Conservation (phyloP, 64 coral and sea anemone genomes). For the Porites lutea region DNA sequence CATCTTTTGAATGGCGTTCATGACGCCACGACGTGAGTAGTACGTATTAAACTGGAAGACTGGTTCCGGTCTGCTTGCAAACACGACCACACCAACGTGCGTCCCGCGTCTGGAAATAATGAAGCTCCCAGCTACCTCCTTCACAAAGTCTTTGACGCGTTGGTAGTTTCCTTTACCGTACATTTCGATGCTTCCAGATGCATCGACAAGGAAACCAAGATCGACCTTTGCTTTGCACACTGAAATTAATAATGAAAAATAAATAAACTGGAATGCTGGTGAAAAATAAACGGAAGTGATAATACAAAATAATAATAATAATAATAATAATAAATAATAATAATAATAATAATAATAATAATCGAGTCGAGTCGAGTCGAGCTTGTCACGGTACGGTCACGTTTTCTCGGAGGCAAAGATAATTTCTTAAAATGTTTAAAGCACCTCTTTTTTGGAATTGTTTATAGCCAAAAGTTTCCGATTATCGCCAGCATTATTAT, state of each 20-base stretch:
- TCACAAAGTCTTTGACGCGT: constrained; percentile 80
- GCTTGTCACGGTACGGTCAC: too few species aligned
- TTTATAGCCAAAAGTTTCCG: too few species aligned
- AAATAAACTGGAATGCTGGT: neutral
- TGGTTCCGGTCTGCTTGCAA: constrained; percentile 68
- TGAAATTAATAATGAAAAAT: neutral
- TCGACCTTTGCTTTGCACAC: constrained; percentile 87
- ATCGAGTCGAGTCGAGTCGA: too few species aligned
- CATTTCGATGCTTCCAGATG: constrained; percentile 94
- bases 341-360: too few species aligned
- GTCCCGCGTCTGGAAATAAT: constrained; percentile 83
- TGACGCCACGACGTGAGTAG: constrained; percentile 71
- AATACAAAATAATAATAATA: too few species aligned
- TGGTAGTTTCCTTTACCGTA: constrained; percentile 91
- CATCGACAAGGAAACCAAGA: constrained; percentile 86
- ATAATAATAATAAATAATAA: neutral
- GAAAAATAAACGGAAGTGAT: neutral
- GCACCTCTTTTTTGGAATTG: too few species aligned
- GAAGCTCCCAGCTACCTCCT: constrained; percentile 66
- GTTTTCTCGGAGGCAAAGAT: too few species aligned
- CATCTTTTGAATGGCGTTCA: constrained; percentile 76
- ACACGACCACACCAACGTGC: constrained; percentile 81
- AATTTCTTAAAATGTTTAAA: too few species aligned
- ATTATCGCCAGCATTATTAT: too few species aligned
- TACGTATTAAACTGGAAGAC: constrained; percentile 80